Percentiles rank a stretch among this genome's conserved stretches.
Conservation (phyloP, 2,888 invertebrate genomes). For the Zhengitettix transpicula region DNA sequence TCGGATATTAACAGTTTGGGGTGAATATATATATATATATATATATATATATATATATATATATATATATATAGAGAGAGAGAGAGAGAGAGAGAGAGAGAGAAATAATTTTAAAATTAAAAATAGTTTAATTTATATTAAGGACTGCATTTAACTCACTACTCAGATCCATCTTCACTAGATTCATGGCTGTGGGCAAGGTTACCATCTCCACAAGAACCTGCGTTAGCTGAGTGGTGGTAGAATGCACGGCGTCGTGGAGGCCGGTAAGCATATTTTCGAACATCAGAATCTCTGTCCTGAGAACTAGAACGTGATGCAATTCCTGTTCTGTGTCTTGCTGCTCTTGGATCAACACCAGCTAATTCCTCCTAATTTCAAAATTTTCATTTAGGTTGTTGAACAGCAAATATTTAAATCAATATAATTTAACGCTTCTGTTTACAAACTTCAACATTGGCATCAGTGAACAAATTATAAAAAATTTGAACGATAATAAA, state of each 20-base stretch:
- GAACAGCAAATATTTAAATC: no score
- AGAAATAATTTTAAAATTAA: no score
- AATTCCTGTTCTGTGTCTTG: slow-evolving; percentile 16
- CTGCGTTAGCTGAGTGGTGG: neutral
- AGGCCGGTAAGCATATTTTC: slow-evolving; percentile 23
- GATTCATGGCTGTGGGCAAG: slow-evolving; percentile 17
- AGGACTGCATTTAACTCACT: slow-evolving; percentile 5
- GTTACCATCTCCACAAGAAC: neutral
- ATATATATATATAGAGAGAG: no score
- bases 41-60: no score
- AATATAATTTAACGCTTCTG: no score
- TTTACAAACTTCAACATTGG: no score
- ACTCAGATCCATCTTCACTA: slow-evolving; percentile 13
- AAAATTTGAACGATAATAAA: no score
- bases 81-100: no score
- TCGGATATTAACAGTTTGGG: no score
- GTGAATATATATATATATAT: no score
- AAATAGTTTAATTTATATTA: no score
- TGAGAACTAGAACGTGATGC: slow-evolving; percentile 24
- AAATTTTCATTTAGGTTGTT: neutral
- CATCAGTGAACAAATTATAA: no score
- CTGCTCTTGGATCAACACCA: slow-evolving; percentile 36
- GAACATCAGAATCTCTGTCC: slow-evolving; percentile 18
- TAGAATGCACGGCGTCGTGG: slow-evolving; percentile 3
- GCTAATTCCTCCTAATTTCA: slow-evolving; percentile 37